phyloP scores from a whole-genome alignment of 1,140 invertebrate species.

The Muscidifurax raptorellus region DNA sequence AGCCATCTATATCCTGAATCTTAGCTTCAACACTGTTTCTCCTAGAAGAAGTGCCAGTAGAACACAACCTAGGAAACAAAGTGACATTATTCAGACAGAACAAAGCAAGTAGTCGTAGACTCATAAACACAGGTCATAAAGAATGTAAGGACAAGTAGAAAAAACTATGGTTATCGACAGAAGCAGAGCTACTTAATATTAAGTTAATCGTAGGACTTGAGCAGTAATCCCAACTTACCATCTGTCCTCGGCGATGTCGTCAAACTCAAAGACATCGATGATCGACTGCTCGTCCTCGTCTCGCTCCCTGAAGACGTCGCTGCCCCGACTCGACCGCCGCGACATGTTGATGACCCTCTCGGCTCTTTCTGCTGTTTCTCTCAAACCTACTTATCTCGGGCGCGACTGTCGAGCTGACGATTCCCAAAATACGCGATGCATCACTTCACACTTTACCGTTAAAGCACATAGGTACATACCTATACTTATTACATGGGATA shows the following conservation, averaged over 20 bases:
- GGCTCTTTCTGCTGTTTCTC: background rate
- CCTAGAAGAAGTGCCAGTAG: background rate
- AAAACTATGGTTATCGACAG: background rate
- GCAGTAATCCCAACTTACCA: conserved; percentile 29
- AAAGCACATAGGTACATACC: conserved; percentile 1
- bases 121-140: background rate
- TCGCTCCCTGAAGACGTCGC: background rate
- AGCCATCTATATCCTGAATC: conserved; percentile 46
- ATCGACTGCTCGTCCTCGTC: conserved; percentile 50
- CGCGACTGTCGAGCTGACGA: conserved; percentile 7
- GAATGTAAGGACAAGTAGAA: background rate
- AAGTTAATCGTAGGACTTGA: background rate
- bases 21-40: conserved; percentile 25
- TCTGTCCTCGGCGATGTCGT: conserved; percentile 44
- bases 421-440: conserved; percentile 39
- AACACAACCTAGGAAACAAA: conserved; percentile 36
- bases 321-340: background rate
- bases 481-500: background rate
- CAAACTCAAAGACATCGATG: conserved; percentile 53
- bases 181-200: background rate
- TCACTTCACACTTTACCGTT: conserved; percentile 50
- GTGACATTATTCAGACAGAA: background rate
- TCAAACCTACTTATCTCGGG: background rate
- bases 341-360: background rate
- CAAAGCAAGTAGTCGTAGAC: background rate